Percentiles rank a stretch among this genome's conserved stretches.
These are phyloP conservation scores for Dendroctonus ponderosae DNA, from an alignment of 1,140 invertebrate species.

Conservation along the genomic window DNA sequence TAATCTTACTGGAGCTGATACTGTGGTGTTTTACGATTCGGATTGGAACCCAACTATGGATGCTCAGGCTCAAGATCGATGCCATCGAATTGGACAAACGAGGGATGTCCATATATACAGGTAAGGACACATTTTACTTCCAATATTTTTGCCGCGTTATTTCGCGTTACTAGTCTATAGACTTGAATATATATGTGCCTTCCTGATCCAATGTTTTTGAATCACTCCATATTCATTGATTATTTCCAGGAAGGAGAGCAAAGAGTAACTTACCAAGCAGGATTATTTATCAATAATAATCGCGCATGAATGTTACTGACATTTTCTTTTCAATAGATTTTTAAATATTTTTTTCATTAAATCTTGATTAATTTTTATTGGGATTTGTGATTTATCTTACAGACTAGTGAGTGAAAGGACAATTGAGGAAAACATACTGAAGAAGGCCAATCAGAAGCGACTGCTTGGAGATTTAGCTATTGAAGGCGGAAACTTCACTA, in stretches of 20 bases:
- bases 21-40: conserved; percentile 99
- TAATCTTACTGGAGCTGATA: conserved; percentile 98
- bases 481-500: conserved; percentile 98
- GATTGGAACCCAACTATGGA: conserved; percentile 99
- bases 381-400: conserved; percentile 33
- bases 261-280: conserved; percentile 17
- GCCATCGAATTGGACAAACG: conserved; percentile 98
- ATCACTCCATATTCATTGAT: conserved; percentile 6
- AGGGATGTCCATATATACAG: conserved; percentile 98
- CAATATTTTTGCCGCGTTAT: no score
- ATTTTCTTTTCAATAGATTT: neutral
- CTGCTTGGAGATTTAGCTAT: conserved; percentile 96
- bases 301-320: conserved; percentile 18
- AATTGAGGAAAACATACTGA: conserved; percentile 98
- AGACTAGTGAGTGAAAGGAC: conserved; percentile 94
- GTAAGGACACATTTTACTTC: conserved; percentile 46
- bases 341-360: conserved; percentile 4
- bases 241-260: conserved; percentile 10
- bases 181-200: neutral
- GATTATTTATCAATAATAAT: neutral
- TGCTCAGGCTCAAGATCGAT: conserved; percentile 97
- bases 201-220: conserved; percentile 3
- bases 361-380: neutral
- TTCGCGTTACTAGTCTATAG: neutral
- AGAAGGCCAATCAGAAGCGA: conserved; percentile 98